Conservation (phyloP, 2,888 invertebrate genomes). For the Schizotus pectinicornis region DNA sequence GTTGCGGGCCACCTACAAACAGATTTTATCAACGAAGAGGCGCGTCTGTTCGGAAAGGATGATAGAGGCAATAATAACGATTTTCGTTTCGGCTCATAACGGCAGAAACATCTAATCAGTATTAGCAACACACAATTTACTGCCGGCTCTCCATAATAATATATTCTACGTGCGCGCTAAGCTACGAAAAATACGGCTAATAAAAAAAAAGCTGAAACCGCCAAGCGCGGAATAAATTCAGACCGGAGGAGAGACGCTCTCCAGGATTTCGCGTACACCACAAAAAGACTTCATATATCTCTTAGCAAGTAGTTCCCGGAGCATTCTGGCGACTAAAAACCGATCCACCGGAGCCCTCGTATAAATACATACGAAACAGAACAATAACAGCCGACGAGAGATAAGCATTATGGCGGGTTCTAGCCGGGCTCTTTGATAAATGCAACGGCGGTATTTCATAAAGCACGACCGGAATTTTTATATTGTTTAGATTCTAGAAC, state of each 20-base stretch:
- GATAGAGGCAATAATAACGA: not conserved
- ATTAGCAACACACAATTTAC: constrained; percentile 39
- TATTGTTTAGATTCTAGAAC: constrained; percentile 47
- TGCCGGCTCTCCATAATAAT: constrained; percentile 30
- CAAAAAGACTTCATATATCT: constrained; percentile 50
- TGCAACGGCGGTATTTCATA: constrained; percentile 38
- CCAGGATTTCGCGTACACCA: constrained; percentile 37
- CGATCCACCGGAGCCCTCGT: constrained; percentile 43
- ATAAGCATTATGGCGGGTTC: constrained; percentile 34
- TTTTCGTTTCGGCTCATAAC: not conserved
- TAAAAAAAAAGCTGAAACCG: constrained; percentile 37
- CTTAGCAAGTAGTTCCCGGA: constrained; percentile 42
- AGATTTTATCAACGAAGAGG: constrained; percentile 3
- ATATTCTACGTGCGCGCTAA: constrained; percentile 40
- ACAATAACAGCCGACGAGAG: constrained; percentile 41
- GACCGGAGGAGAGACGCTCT: constrained; percentile 28
- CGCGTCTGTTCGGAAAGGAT: not conserved
- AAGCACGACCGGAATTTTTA: constrained; percentile 42
- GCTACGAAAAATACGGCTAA: constrained; percentile 39
- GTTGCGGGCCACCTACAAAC: constrained; percentile 11
- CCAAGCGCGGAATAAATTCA: constrained; percentile 41
- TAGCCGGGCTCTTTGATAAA: constrained; percentile 36
- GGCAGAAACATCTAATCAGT: constrained; percentile 22
- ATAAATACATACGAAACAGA: constrained; percentile 53
- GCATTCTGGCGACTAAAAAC: constrained; percentile 48